These are phyloP conservation scores for Meganola albula DNA, from an alignment of 2,888 invertebrate species.

Conservation along the genomic window DNA sequence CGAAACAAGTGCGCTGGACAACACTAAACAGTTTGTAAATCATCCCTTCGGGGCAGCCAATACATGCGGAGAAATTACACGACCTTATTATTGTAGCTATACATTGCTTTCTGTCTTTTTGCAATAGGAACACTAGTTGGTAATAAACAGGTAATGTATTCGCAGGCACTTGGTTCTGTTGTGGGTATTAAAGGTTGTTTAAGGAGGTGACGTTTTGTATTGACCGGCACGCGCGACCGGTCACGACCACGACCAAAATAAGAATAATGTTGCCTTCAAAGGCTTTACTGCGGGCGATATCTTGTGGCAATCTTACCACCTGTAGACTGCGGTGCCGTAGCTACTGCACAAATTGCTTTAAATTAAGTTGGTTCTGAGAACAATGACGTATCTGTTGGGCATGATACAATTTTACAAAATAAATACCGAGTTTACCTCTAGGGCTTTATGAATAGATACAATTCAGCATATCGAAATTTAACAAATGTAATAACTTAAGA, in stretches of 20 bases:
- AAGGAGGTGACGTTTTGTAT: slow-evolving; percentile 39
- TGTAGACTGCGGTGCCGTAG: slow-evolving; percentile 17
- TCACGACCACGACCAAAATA: slow-evolving; percentile 45
- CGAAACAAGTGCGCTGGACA: slow-evolving; percentile 45
- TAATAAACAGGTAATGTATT: too few relatives aligned
- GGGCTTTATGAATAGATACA: too few relatives aligned
- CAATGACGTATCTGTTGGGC: background rate
- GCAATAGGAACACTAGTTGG: too few relatives aligned
- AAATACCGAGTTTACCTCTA: too few relatives aligned
- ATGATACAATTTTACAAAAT: too few relatives aligned
- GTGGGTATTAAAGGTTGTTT: slow-evolving; percentile 23
- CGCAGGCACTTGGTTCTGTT: too few relatives aligned
- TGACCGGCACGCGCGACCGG: slow-evolving; percentile 46
- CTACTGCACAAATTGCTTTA: slow-evolving; percentile 24
- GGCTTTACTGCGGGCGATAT: slow-evolving; percentile 25
- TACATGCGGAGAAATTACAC: slow-evolving; percentile 14
- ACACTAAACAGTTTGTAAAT: slow-evolving; percentile 48
- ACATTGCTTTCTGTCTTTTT: too few relatives aligned
- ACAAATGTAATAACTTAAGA: too few relatives aligned
- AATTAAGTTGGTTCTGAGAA: slow-evolving; percentile 16
- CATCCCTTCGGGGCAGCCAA: slow-evolving; percentile 43
- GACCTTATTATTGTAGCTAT: slow-evolving; percentile 4
- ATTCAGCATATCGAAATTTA: too few relatives aligned
- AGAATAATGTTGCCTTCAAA: slow-evolving; percentile 26
- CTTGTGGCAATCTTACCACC: slow-evolving; percentile 27